These are phyloP conservation scores for Egretta garzetta DNA, from an alignment of 2,113 vertebrate species.

Conservation along the genomic window DNA sequence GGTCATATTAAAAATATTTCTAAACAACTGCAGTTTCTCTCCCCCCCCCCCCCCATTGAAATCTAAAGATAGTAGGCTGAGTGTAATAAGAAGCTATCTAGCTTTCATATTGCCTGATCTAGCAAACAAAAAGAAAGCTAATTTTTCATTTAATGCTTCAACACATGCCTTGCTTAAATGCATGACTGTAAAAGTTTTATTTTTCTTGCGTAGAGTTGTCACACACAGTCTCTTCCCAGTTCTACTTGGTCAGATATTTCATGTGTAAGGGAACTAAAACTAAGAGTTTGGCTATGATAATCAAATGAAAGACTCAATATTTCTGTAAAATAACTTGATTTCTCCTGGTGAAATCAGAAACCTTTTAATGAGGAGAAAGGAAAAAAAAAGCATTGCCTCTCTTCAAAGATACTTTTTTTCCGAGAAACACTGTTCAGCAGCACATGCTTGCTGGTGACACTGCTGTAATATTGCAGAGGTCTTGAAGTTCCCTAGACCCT, in stretches of 20 bases:
- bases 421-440: neutral
- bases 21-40: neutral
- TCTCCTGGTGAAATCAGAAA: neutral
- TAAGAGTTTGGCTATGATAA: neutral
- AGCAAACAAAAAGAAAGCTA: neutral
- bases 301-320: neutral
- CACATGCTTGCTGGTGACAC: neutral
- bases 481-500: neutral
- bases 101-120: neutral
- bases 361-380: neutral
- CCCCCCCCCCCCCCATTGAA: rapidly evolving
- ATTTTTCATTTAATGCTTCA: neutral
- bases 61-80: neutral
- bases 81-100: neutral
- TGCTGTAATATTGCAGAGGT: neutral
- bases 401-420: neutral
- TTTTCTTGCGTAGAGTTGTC: neutral
- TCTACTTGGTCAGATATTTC: neutral
- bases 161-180: neutral
- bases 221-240: neutral
- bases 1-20: neutral
- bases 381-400: neutral
- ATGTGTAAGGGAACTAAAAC: neutral
- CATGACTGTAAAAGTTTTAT: neutral
- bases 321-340: neutral